A percentile compares a stretch with the other conserved stretches of the same genome.
Evolutionary conservation across 1,140 invertebrate genomes (phyloP).

Genomic region (Zaprionus ornatus): DNA sequence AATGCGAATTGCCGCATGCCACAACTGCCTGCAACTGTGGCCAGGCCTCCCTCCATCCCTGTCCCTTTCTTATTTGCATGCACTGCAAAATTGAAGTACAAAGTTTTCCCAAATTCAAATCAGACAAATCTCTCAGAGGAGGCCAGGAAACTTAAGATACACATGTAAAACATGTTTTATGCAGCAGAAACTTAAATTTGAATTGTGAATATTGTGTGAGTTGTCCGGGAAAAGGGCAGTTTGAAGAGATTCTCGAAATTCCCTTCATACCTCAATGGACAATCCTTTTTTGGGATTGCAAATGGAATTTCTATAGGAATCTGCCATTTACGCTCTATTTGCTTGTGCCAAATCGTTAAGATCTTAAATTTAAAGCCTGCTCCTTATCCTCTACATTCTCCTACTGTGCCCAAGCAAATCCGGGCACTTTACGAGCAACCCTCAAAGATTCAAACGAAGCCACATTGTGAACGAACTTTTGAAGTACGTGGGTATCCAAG

Average conservation of each 20-base stretch:
- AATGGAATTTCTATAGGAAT: background rate
- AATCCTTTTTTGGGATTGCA: background rate
- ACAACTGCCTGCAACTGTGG: constrained; percentile 57
- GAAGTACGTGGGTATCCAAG: constrained; percentile 20
- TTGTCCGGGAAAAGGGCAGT: background rate
- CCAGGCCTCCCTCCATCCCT: constrained; percentile 6
- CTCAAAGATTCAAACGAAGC: constrained; percentile 1
- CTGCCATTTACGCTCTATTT: background rate
- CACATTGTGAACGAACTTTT: constrained; percentile 28
- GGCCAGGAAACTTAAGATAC: background rate
- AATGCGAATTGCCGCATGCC: constrained; percentile 64
- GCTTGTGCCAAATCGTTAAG: background rate
- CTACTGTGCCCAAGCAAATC: background rate
- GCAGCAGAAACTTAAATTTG: constrained; percentile 68
- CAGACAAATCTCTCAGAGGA: constrained; percentile 20
- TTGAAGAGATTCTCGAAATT: background rate
- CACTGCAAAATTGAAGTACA: constrained; percentile 74
- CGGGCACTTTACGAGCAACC: constrained; percentile 14
- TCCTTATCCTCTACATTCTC: background rate
- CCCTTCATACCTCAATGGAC: background rate
- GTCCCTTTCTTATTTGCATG: constrained; percentile 57
- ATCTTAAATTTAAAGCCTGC: background rate
- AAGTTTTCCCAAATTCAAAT: constrained; percentile 64
- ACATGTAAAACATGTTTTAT: constrained; percentile 54
- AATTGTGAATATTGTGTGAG: constrained; percentile 37